Conservation (phyloP, 2,113 vertebrate genomes). For the Bufo gargarizans region DNA sequence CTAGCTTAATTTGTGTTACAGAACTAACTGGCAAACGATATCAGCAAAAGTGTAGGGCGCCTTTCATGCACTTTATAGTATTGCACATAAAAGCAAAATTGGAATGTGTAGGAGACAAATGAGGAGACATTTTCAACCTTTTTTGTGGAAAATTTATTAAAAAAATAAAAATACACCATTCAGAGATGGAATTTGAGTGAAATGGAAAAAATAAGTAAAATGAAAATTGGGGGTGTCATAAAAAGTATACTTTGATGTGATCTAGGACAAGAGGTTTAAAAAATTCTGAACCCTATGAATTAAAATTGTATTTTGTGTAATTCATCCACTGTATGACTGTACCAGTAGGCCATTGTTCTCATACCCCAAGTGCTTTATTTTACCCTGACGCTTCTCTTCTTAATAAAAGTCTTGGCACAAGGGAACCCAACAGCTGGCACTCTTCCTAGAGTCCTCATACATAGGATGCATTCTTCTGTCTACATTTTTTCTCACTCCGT, state of each 20-base stretch:
- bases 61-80: constrained; percentile 34
- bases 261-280: background rate
- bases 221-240: background rate
- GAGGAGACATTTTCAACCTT: background rate
- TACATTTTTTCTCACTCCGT: background rate
- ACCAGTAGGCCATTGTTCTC: background rate
- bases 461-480: background rate
- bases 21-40: background rate
- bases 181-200: background rate
- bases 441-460: background rate
- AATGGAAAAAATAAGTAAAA: background rate
- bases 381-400: background rate
- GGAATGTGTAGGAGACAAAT: background rate
- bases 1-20: background rate
- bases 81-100: background rate
- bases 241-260: background rate
- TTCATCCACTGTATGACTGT: too few species aligned
- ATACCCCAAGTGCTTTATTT: background rate
- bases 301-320: too few species aligned
- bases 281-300: background rate
- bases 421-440: background rate
- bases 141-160: background rate
- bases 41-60: background rate
- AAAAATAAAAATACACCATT: background rate
- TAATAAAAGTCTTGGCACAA: background rate